These are phyloP conservation scores for Nasonia oneida DNA, from an alignment of 2,888 invertebrate genomes.

Conservation along the genomic window DNA sequence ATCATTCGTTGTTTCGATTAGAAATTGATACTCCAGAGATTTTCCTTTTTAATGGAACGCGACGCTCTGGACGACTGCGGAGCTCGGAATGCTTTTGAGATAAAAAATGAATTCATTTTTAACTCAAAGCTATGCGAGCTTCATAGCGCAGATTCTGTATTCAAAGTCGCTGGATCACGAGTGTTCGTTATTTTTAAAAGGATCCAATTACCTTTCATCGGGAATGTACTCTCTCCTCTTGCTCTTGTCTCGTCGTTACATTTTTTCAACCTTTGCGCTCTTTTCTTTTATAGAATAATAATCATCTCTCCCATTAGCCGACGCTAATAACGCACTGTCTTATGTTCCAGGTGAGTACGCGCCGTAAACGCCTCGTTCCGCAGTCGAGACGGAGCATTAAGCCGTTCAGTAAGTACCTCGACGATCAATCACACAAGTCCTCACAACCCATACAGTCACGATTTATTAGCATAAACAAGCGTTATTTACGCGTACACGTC, in stretches of 20 bases:
- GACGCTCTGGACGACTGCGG: too few relatives aligned
- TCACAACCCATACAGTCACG: background rate
- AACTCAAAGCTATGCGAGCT: too few relatives aligned
- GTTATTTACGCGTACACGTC: background rate
- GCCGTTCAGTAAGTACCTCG: constrained; percentile 17
- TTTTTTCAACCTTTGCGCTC: background rate
- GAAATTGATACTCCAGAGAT: background rate
- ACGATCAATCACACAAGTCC: background rate
- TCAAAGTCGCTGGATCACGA: too few relatives aligned
- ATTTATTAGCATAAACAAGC: background rate
- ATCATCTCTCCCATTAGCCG: background rate
- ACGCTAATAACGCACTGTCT: background rate
- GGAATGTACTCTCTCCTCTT: background rate
- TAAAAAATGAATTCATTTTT: background rate
- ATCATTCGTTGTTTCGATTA: background rate
- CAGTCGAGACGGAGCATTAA: background rate
- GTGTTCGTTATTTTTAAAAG: too few relatives aligned
- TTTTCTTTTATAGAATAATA: background rate
- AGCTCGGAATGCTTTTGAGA: background rate
- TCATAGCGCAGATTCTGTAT: too few relatives aligned
- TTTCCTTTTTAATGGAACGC: background rate
- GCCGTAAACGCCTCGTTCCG: background rate
- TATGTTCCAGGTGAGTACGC: constrained; percentile 33
- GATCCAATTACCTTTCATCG: too few relatives aligned
- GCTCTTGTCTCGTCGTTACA: background rate